Evolutionary conservation across 2,113 vertebrate genomes (phyloP).

Genomic region (Corythoichthys intestinalis): DNA sequence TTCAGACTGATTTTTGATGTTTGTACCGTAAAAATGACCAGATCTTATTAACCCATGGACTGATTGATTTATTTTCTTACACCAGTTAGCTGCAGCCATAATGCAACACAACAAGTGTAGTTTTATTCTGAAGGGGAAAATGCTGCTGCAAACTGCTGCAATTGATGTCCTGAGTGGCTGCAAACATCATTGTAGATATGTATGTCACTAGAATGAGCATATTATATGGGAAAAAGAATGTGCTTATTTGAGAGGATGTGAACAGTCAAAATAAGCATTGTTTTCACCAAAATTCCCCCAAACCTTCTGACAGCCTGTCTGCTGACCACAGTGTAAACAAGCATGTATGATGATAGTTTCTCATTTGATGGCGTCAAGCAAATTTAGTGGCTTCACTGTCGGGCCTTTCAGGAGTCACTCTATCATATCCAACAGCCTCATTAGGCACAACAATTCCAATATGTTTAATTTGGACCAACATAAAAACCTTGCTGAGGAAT

Average conservation of each 20-base stretch:
- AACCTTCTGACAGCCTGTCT: slow-evolving; percentile 50
- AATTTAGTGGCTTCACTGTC: slow-evolving; percentile 14
- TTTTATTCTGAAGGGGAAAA: slow-evolving; percentile 32
- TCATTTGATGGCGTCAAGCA: slow-evolving; percentile 42
- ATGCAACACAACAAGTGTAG: slow-evolving; percentile 26
- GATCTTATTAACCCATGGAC: slow-evolving; percentile 41
- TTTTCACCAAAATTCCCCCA: slow-evolving; percentile 54
- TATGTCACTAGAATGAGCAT: slow-evolving; percentile 44
- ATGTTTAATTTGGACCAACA: slow-evolving; percentile 8
- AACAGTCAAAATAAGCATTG: slow-evolving; percentile 24
- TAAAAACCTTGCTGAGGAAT: background rate
- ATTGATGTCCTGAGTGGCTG: slow-evolving; percentile 49
- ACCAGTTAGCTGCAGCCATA: slow-evolving; percentile 34
- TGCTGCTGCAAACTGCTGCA: slow-evolving; percentile 23
- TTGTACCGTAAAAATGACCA: slow-evolving; percentile 58
- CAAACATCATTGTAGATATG: slow-evolving; percentile 53
- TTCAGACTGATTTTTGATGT: slow-evolving; percentile 59
- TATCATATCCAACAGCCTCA: slow-evolving; percentile 6
- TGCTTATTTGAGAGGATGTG: slow-evolving; percentile 22
- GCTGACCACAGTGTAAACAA: slow-evolving; percentile 50
- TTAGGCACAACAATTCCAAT: slow-evolving; percentile 6
- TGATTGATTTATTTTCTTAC: slow-evolving; percentile 41
- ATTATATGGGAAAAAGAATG: slow-evolving; percentile 18
- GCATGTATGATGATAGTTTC: slow-evolving; percentile 58
- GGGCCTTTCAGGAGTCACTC: slow-evolving; percentile 12